phyloP scores from a whole-genome alignment of 2,888 invertebrate genomes.

The Sepiola atlantica region DNA sequence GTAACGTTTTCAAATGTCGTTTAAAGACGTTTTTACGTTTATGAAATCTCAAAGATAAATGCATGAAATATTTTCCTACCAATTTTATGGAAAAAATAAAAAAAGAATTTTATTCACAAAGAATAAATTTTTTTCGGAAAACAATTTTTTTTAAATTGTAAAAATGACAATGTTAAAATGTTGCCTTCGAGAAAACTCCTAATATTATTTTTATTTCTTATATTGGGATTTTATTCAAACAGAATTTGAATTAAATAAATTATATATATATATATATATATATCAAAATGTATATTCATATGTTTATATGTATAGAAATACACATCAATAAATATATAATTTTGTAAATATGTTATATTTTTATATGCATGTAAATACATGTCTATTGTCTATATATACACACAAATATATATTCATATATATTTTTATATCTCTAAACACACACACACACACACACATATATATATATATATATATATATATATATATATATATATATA shows the following conservation, averaged over 20 bases:
- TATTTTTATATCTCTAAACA: background rate
- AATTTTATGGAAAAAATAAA: background rate
- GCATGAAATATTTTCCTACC: background rate
- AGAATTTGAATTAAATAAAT: too few species aligned
- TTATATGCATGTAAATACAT: background rate
- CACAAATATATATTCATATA: background rate
- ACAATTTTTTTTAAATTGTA: too few species aligned
- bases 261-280: background rate
- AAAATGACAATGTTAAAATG: background rate
- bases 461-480: too few species aligned
- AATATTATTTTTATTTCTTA: background rate
- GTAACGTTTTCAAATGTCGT: background rate
- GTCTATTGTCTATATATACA: background rate
- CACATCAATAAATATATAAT: too few species aligned
- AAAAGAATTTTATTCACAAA: background rate
- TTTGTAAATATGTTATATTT: background rate
- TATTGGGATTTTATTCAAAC: background rate
- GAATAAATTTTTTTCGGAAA: background rate
- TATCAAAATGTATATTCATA: background rate
- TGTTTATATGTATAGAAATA: too few species aligned
- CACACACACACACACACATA: background rate
- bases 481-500: background rate
- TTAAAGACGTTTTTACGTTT: background rate
- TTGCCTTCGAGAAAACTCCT: background rate
- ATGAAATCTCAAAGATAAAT: background rate